A percentile compares a stretch with the other conserved stretches of the same genome.
phyloP scores from a whole-genome alignment of 2,888 invertebrate species.

The Drosophila hawaiiensis region DNA sequence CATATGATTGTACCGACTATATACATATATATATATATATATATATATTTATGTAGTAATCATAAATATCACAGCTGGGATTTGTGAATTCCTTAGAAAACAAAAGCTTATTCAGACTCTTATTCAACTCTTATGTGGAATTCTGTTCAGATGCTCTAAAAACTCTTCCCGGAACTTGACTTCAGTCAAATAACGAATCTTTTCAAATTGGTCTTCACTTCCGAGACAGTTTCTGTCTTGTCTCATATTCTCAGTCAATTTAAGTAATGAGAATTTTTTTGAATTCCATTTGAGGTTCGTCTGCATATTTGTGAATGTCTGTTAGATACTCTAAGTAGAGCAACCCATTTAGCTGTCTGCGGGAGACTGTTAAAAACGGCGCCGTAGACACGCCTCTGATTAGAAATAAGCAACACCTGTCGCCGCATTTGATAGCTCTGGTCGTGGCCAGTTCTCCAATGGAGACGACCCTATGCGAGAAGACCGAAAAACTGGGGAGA shows the following conservation, averaged over 20 bases:
- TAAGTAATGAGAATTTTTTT: conserved; percentile 44
- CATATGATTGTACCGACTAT: conserved; percentile 36
- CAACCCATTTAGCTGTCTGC: conserved; percentile 72
- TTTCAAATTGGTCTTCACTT: conserved; percentile 7
- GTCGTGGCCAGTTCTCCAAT: conserved; percentile 47
- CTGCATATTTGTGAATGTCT: conserved; percentile 43
- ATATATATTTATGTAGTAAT: conserved; percentile 13
- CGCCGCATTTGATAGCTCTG: conserved; percentile 63
- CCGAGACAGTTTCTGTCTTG: not conserved
- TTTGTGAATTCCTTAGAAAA: not conserved
- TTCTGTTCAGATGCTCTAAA: not conserved
- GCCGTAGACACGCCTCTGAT: conserved; percentile 70
- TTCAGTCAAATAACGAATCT: not conserved
- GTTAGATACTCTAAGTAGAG: conserved; percentile 68
- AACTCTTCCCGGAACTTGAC: not conserved
- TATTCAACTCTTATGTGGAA: not conserved
- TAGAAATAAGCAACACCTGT: conserved; percentile 75
- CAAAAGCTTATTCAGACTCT: conserved; percentile 33
- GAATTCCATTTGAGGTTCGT: conserved; percentile 26
- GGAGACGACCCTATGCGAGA: conserved; percentile 33
- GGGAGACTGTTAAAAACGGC: conserved; percentile 60
- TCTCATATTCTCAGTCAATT: conserved; percentile 30
- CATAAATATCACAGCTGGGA: conserved; percentile 15
- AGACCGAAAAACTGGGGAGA: conserved; percentile 18
- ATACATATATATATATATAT: conserved; percentile 9